Base-by-base conservation (phyloP, 2,113 vertebrate genomes). In the Parus major region DNA sequence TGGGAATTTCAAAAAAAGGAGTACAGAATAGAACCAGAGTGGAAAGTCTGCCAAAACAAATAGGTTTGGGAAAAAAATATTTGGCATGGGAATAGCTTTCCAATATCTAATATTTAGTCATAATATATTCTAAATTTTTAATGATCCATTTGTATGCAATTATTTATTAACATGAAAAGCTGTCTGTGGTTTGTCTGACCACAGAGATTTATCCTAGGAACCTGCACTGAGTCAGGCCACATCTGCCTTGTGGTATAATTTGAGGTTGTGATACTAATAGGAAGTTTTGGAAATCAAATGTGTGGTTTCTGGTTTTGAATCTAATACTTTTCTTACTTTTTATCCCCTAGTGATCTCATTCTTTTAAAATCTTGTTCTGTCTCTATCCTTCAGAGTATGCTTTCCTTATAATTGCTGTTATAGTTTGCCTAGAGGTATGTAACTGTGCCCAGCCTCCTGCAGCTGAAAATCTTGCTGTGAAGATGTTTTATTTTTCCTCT, bases 391-490 rank as follows among this genome's bases (percentile, higher is more conserved):
- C 17, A 60, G 73, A 76, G 28, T 70, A 69, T 78, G 10, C 50
- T 64, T 95, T 53, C 50, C 36, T 75, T 86, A 12, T 82, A 78
- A 93, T 80, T 97, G 61, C 75, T 75, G 47, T 60, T 84, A 61
- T 10, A 59, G 47, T 88, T 95, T 88, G 82, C 95, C 36, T 88
- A 36, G 52, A 73, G 61, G 49, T 66, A 31, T 75, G 46, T 63
- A 84, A 78, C 71, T 61, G 59, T 35, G 52, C 18, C 70, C 39
- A 83, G 1, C 27, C 35, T 70, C 44, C 46, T 28, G 35, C 12
- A 3, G 87, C 57, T 78, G 85, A 80, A 95, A 88, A 69, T 79
- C 76, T 63, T 86, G 39, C 79, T 73, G 79, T 89, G 86, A 95
- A 92, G 49, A 89, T 73, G 36, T 31, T 93, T 73, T 89, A 64